phyloP scores from a whole-genome alignment of 2,888 invertebrate genomes.

The Resseliella maxima region DNA sequence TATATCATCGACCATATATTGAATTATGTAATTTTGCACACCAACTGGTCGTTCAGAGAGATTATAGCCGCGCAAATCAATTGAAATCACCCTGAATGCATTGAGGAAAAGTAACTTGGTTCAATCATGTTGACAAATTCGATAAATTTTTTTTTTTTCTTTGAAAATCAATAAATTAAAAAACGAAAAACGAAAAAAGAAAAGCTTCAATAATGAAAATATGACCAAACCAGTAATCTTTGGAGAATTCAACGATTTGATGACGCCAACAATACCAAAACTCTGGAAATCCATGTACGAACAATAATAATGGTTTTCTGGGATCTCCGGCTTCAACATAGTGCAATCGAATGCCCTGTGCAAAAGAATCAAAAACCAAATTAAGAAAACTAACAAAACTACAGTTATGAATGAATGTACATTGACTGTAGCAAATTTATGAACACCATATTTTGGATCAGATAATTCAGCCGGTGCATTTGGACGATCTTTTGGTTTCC shows the following conservation, averaged over 20 bases:
- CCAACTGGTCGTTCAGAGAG: constrained; percentile 75
- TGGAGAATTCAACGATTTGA: constrained; percentile 75
- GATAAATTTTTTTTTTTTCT: too few relatives aligned
- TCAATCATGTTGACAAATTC: too few relatives aligned
- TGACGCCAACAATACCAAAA: constrained; percentile 83
- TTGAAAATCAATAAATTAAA: too few relatives aligned
- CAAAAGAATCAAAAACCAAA: constrained; percentile 60
- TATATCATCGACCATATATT: constrained; percentile 72
- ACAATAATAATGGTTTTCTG: constrained; percentile 75
- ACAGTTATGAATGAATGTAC: constrained; percentile 66
- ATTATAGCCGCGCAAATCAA: constrained; percentile 78
- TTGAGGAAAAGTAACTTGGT: constrained; percentile 57
- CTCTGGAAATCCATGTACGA: constrained; percentile 81
- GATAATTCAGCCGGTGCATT: constrained; percentile 68
- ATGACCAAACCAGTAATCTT: constrained; percentile 70
- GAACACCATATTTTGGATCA: constrained; percentile 70
- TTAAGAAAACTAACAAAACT: not conserved
- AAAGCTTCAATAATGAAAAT: not conserved
- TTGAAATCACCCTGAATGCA: constrained; percentile 72
- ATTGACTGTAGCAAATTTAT: constrained; percentile 70
- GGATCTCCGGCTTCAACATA: constrained; percentile 76
- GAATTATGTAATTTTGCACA: constrained; percentile 69
- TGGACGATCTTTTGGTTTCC: constrained; percentile 67
- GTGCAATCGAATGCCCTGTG: constrained; percentile 73
- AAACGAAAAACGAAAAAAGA: too few relatives aligned